phyloP scores from a whole-genome alignment of 2,888 invertebrate species.

The Hofmannophila pseudospretella region DNA sequence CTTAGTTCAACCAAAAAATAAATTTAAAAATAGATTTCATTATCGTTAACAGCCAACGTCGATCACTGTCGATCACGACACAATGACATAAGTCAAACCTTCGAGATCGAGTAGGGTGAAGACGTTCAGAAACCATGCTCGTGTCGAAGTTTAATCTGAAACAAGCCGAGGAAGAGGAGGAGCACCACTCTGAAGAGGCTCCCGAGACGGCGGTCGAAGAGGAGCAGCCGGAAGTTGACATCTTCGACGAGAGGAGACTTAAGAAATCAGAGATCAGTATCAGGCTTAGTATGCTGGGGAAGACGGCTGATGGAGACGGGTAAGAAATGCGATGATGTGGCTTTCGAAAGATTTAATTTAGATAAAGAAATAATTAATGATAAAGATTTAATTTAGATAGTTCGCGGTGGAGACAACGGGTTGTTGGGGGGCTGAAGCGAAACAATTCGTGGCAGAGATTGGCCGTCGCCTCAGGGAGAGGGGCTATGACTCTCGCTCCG shows the following conservation, averaged over 20 bases:
- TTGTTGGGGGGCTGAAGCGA: too few species aligned
- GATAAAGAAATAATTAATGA: too few species aligned
- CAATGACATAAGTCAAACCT: too few species aligned
- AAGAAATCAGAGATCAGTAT: conserved; percentile 45
- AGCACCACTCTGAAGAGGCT: neutral
- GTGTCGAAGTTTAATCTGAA: conserved; percentile 47
- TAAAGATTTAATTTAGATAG: too few species aligned
- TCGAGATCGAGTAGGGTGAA: too few species aligned
- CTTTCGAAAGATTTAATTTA: too few species aligned
- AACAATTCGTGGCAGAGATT: too few species aligned
- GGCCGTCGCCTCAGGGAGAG: too few species aligned
- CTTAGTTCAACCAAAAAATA: neutral
- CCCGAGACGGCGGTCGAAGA: neutral
- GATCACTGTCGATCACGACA: too few species aligned
- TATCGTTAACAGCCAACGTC: neutral
- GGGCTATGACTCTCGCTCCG: too few species aligned
- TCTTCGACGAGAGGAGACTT: conserved; percentile 24
- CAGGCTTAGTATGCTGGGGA: conserved; percentile 60
- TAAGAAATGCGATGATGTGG: conserved; percentile 23
- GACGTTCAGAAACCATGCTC: conserved; percentile 40
- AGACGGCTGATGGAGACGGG: conserved; percentile 68
- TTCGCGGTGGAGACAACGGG: too few species aligned
- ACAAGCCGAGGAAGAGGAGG: conserved; percentile 3
- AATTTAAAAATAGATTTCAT: neutral
- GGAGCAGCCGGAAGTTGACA: conserved; percentile 16